Evolutionary conservation across 2,113 vertebrate genomes (phyloP).

Genomic region (Carollia perspicillata): DNA sequence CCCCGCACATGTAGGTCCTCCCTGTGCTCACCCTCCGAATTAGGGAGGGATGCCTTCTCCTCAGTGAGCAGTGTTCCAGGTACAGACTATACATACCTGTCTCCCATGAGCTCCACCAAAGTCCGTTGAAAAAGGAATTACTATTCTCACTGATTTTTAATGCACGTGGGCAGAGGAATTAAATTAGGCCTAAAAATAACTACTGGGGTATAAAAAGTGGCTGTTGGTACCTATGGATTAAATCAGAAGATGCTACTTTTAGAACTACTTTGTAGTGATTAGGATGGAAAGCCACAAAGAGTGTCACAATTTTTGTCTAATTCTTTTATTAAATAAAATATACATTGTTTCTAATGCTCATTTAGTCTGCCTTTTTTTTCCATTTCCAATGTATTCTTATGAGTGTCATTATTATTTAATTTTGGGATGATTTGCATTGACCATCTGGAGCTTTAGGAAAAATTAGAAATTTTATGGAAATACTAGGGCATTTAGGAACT

Average conservation of each 20-base stretch:
- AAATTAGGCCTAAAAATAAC: not conserved
- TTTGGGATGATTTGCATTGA: not conserved
- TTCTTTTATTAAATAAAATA: not conserved
- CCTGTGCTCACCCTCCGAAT: fast-evolving
- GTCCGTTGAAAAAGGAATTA: not conserved
- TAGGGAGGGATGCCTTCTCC: not conserved
- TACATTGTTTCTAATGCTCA: not conserved
- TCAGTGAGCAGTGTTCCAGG: not conserved
- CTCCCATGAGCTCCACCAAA: not conserved
- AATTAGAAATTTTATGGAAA: not conserved
- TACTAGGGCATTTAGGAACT: not conserved
- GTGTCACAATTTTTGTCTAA: not conserved
- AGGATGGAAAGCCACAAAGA: not conserved
- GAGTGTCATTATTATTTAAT: not conserved
- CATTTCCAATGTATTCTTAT: not conserved
- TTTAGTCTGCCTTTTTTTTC: not conserved
- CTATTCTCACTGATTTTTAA: not conserved
- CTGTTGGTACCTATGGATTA: not conserved
- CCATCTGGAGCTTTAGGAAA: not conserved
- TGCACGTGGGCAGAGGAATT: not conserved
- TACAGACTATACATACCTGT: fast-evolving
- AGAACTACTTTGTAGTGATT: not conserved
- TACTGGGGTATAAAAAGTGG: not conserved
- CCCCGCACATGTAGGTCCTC: fast-evolving
- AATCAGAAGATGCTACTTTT: not conserved